A percentile compares a stretch with the other conserved stretches of the same genome.
Conservation (phyloP, 2,888 invertebrate species). For the Hemistola chrysoprasaria region DNA sequence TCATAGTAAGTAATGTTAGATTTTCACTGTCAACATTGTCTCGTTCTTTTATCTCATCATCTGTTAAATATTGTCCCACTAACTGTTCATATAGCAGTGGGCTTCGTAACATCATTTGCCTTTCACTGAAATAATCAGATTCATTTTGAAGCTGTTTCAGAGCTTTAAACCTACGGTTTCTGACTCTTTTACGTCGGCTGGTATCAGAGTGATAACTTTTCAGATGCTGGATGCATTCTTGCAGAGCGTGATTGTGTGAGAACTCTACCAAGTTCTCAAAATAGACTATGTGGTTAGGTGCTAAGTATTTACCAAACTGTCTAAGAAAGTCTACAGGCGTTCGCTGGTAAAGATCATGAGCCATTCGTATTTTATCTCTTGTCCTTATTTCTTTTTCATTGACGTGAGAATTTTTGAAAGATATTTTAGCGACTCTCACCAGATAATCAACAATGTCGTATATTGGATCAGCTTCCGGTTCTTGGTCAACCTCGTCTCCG, state of each 20-base stretch:
- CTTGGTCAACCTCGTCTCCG: conserved; percentile 24
- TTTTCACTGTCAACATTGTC: conserved; percentile 82
- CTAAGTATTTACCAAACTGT: conserved; percentile 89
- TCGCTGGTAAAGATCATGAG: conserved; percentile 83
- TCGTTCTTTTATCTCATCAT: conserved; percentile 86
- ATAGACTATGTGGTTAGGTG: conserved; percentile 85
- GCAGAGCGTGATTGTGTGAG: conserved; percentile 63
- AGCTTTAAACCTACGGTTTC: conserved; percentile 92
- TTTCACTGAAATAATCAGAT: conserved; percentile 93
- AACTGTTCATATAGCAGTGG: conserved; percentile 95
- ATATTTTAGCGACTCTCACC: conserved; percentile 82
- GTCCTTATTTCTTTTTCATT: conserved; percentile 88
- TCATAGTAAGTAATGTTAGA: conserved; percentile 87
- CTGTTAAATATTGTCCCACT: conserved; percentile 92
- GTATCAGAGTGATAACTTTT: conserved; percentile 78
- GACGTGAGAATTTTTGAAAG: conserved; percentile 92
- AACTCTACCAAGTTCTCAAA: conserved; percentile 74
- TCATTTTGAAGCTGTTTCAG: conserved; percentile 87
- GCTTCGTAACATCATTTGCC: conserved; percentile 96
- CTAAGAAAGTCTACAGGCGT: conserved; percentile 87
- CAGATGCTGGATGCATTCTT: conserved; percentile 84
- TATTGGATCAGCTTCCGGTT: conserved; percentile 58
- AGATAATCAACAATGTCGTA: conserved; percentile 84
- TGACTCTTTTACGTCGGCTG: conserved; percentile 80
- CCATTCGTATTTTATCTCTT: conserved; percentile 87